These are phyloP conservation scores for Pristionchus entomophagus DNA, from an alignment of 2,888 invertebrate species.

Conservation along the genomic window DNA sequence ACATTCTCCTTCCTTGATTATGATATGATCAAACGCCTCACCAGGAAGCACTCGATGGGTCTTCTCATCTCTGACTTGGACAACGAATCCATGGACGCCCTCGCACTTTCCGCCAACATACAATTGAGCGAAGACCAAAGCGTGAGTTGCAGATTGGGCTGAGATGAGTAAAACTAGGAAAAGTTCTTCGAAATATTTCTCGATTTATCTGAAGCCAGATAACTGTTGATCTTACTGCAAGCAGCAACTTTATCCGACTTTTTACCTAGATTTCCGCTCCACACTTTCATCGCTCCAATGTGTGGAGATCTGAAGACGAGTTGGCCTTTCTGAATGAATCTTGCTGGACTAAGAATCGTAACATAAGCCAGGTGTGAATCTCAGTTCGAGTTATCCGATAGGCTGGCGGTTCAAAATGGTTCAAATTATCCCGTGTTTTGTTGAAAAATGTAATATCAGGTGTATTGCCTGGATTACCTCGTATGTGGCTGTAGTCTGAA, in stretches of 20 bases:
- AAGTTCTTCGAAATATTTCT: background rate
- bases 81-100: slow-evolving; percentile 91
- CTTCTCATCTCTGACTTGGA: slow-evolving; percentile 81
- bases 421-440: too few species aligned
- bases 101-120: slow-evolving; percentile 79
- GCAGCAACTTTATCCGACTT: too few species aligned
- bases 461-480: too few species aligned
- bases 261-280: slow-evolving; percentile 88
- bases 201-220: background rate
- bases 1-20: background rate
- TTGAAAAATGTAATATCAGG: too few species aligned
- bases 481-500: slow-evolving; percentile 41
- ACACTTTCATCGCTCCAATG: slow-evolving; percentile 87
- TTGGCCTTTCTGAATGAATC: slow-evolving; percentile 79
- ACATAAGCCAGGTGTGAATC: too few species aligned
- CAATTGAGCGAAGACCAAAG: slow-evolving; percentile 90
- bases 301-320: slow-evolving; percentile 85
- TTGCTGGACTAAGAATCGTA: too few species aligned
- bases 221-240: background rate
- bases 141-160: slow-evolving; percentile 85
- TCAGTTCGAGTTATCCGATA: too few species aligned
- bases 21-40: background rate
- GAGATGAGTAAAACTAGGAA: background rate
- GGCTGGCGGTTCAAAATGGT: too few species aligned
- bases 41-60: slow-evolving; percentile 11